phyloP scores from a whole-genome alignment of 2,888 invertebrate species.

The Drosophila borealis region DNA sequence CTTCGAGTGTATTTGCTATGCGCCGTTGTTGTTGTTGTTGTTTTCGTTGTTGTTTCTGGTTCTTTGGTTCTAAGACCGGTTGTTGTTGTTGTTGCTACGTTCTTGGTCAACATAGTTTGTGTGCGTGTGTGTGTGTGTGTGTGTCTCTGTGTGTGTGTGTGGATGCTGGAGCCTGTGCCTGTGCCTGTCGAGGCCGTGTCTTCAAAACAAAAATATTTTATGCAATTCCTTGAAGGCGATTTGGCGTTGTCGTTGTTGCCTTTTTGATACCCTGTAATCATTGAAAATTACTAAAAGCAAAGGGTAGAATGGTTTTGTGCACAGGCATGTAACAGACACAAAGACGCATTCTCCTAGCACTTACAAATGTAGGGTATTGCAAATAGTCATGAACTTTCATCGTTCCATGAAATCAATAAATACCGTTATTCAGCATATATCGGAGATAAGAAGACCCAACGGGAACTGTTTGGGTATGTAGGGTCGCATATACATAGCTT shows the following conservation, averaged over 20 bases:
- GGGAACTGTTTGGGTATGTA: too few species aligned
- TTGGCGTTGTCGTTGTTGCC: conserved; percentile 49
- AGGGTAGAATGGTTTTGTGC: neutral
- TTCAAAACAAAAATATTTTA: conserved; percentile 76
- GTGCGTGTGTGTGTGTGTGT: conserved; percentile 15
- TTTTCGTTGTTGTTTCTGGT: conserved; percentile 45
- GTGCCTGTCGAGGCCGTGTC: conserved; percentile 70
- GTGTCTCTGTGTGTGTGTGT: conserved; percentile 22
- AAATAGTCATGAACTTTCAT: too few species aligned
- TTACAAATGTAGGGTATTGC: too few species aligned
- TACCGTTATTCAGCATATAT: too few species aligned
- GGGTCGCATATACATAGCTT: too few species aligned
- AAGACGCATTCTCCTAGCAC: too few species aligned
- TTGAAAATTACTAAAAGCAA: neutral
- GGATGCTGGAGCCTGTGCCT: conserved; percentile 57
- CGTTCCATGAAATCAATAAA: too few species aligned
- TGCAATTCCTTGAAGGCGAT: conserved; percentile 79
- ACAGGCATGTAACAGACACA: too few species aligned
- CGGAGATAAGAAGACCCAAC: too few species aligned
- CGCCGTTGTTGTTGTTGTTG: conserved; percentile 63
- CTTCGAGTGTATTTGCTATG: conserved; percentile 70
- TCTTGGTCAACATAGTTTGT: conserved; percentile 67
- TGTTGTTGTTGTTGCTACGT: conserved; percentile 53
- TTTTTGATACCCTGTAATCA: conserved; percentile 8
- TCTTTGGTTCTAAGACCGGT: conserved; percentile 71